Evolutionary conservation across 2,888 invertebrate genomes (phyloP), one percentile per base, ranked within the genome.

Genomic region (Thymelicus lineola): DNA sequence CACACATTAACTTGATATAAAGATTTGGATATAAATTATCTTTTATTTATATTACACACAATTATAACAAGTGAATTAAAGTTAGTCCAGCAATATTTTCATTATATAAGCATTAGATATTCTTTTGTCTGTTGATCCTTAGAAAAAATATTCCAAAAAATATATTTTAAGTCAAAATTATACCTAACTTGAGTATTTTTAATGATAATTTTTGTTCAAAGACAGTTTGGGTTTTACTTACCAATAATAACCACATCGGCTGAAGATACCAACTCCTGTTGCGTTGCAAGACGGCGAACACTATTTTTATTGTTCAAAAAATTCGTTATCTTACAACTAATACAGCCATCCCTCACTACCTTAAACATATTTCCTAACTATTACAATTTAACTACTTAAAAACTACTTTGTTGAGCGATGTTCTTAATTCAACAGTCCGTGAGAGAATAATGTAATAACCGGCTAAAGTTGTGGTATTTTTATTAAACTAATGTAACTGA

Each of bases 201-300:
- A 28, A 28, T 28, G 3, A 20, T 20, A 38, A 7, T 7, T 42
- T 42, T 12, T 12, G 12, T 42, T 12, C 38, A 38, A 38, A 0
- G 7, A 38, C 38, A 38, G 38, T 7, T 9, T 42, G 0, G 10
- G 42, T 57, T 57, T 59, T 68, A 89, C 90, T 92, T 86, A 96
- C 96, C 96, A 76, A 97, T 95, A 76, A 97, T 94, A 69, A 97
- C 97, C 75, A 97, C 97, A 90, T 97, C 97, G 17, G 97, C 97
- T 53, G 95, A 94, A 48, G 89, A 78, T 50, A 87, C 88, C 2
- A 92, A 80, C 60, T 92, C 91, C 48, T 82, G 76, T 20, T 84
- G 82, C 0, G 82, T 82, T 6, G 87, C 74, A 20, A 86, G 76
- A 45, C 87, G 80, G 65, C 79, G 84, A 50, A 76, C 79, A 72